A percentile compares a stretch with the other conserved stretches of the same genome.
Evolutionary conservation across 2,113 vertebrate genomes (phyloP).

Genomic region (Cynopterus brachyotis): DNA sequence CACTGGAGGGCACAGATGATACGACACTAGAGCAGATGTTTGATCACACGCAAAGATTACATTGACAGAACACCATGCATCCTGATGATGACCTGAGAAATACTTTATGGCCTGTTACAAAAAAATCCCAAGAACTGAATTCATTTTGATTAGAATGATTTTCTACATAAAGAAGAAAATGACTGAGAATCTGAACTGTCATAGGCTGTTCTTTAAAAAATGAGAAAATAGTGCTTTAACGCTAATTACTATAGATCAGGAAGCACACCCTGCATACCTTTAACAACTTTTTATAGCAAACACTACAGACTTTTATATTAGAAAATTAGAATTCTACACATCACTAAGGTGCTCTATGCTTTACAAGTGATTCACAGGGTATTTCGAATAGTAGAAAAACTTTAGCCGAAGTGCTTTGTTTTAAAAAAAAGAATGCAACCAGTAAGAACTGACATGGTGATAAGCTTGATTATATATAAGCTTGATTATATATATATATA

Average conservation of each 20-base stretch:
- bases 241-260: background rate
- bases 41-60: background rate
- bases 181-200: background rate
- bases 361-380: background rate
- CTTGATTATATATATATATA: background rate
- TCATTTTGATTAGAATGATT: background rate
- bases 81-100: background rate
- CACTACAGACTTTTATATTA: background rate
- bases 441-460: background rate
- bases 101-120: background rate
- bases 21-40: background rate
- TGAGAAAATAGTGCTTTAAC: background rate
- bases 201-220: background rate
- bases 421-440: background rate
- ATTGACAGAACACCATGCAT: background rate
- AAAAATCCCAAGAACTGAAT: background rate
- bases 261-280: background rate
- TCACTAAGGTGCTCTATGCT: constrained; percentile 19
- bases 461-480: background rate
- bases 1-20: background rate
- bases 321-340: constrained; percentile 5
- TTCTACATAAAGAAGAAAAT: background rate
- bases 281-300: background rate
- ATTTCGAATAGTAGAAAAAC: background rate
- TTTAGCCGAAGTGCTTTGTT: background rate